Conservation (phyloP, 2,113 vertebrate species). For the Macaca mulatta region DNA sequence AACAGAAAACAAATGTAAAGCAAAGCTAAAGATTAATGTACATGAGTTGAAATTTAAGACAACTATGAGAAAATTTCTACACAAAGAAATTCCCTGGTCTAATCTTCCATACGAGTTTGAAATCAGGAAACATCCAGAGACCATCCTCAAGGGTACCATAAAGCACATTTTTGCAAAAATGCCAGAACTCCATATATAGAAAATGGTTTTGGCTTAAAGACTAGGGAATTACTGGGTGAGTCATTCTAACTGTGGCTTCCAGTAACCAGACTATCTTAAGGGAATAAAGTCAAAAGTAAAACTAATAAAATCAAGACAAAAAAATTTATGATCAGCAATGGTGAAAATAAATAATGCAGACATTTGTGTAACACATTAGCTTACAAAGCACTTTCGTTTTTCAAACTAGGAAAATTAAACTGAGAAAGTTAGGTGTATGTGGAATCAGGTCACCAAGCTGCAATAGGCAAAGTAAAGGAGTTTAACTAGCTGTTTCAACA, state of each 20-base stretch:
- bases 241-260: conserved; percentile 64
- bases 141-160: conserved; percentile 5
- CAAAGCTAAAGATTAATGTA: conserved; percentile 38
- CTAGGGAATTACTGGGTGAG: background rate
- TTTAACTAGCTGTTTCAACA: background rate
- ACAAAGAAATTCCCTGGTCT: background rate
- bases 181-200: conserved; percentile 8
- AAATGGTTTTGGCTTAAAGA: background rate
- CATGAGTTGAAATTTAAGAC: conserved; percentile 3
- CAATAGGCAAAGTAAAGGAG: background rate
- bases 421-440: background rate
- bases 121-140: conserved; percentile 23
- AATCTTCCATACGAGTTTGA: conserved; percentile 37
- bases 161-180: conserved; percentile 47
- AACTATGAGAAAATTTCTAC: conserved; percentile 7
- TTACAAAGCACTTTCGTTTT: conserved; percentile 45
- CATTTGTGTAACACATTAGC: background rate
- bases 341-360: conserved; percentile 33
- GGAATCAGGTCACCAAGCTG: background rate
- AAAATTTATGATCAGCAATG: conserved; percentile 11
- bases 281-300: conserved; percentile 48
- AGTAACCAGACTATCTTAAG: conserved; percentile 56
- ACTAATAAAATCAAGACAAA: conserved; percentile 58
- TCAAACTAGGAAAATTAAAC: background rate
- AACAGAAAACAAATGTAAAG: conserved; percentile 52